These are phyloP conservation scores for Hirtodrosophila trivittata DNA, from an alignment of 2,888 invertebrate species.

Conservation along the genomic window DNA sequence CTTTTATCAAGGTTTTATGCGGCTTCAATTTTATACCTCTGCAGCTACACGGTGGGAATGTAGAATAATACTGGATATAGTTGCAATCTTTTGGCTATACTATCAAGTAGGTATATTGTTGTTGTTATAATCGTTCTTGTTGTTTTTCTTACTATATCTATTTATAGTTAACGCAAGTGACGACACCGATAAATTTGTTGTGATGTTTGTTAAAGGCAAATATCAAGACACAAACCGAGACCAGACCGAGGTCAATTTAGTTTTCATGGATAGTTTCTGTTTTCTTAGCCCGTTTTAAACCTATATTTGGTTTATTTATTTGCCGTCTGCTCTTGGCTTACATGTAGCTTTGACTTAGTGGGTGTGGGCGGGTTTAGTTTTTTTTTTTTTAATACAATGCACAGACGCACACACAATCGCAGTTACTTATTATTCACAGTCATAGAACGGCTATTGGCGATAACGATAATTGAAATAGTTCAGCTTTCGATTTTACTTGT, in stretches of 20 bases:
- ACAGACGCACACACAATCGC: slow-evolving; percentile 23
- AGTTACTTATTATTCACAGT: slow-evolving; percentile 40
- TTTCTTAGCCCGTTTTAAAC: not conserved
- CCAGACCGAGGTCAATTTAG: slow-evolving; percentile 25
- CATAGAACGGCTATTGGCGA: slow-evolving; percentile 33
- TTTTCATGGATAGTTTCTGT: slow-evolving; percentile 6
- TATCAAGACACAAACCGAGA: slow-evolving; percentile 8
- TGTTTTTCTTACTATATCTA: slow-evolving; percentile 18
- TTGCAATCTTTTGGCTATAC: too few relatives aligned
- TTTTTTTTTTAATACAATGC: slow-evolving; percentile 15
- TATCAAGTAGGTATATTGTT: slow-evolving; percentile 6
- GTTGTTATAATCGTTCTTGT: slow-evolving; percentile 10
- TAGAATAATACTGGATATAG: slow-evolving; percentile 19
- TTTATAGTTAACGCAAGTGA: slow-evolving; percentile 46
- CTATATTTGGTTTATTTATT: not conserved
- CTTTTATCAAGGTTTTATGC: slow-evolving; percentile 3
- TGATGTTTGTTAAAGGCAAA: slow-evolving; percentile 9
- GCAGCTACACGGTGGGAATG: too few relatives aligned
- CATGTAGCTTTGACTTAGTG: slow-evolving; percentile 19
- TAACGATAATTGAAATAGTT: slow-evolving; percentile 48
- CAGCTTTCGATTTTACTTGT: slow-evolving; percentile 21
- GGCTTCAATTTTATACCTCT: not conserved
- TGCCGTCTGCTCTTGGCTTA: slow-evolving; percentile 16
- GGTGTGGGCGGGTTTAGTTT: slow-evolving; percentile 52
- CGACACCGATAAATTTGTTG: slow-evolving; percentile 27